Evolutionary conservation across 2,888 invertebrate species (phyloP), one percentile per base, ranked within the genome.

Genomic region (Micropterix aruncella): DNA sequence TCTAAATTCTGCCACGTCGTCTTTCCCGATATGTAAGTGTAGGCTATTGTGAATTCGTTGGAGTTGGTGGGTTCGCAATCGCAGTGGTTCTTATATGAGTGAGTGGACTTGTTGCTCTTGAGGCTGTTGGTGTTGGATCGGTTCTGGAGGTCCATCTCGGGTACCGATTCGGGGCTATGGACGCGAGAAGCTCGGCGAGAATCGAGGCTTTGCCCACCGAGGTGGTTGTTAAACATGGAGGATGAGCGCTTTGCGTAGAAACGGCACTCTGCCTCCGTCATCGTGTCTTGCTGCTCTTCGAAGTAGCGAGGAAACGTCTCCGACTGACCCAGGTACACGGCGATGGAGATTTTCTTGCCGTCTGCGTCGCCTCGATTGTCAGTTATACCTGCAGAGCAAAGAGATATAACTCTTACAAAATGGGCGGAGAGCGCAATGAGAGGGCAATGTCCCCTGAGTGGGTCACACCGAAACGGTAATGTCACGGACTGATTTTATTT

Each of bases 1-100:
- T 96, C 95, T 56, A 96, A 70, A 58, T 89, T 85, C 60, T 92
- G 91, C 96, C 96, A 96, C 46, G 88, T 89, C 0, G 92, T 93
- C 62, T 92, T 91, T 47, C 90, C 87, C 52, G 90, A 89, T 50
- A 95, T 87, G 57, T 84, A 88, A 2, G 95, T 83, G 55, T 80
- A 85, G 12, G 94, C 93, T 57, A 95, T 87, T 3, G 87, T 73
- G 57, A 87, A 85, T 61, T 84, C 83, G 61, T 81, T 81, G 49
- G 75, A 73, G 52, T 73, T 75, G 55, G 70, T 70, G 52, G 73
- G 71, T 52, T 67, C 68, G 58, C 62, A 66, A 56, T 64, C 68
- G 55, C 69, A 70, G 44, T 65, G 67, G 55, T 70, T 70, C 55
- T 71, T 71, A 56, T 65, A 72, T 2, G 66, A 66, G 60, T 69